Base-by-base conservation (phyloP, 64 coral and sea anemone genomes). In the Actinia tenebrosa region DNA sequence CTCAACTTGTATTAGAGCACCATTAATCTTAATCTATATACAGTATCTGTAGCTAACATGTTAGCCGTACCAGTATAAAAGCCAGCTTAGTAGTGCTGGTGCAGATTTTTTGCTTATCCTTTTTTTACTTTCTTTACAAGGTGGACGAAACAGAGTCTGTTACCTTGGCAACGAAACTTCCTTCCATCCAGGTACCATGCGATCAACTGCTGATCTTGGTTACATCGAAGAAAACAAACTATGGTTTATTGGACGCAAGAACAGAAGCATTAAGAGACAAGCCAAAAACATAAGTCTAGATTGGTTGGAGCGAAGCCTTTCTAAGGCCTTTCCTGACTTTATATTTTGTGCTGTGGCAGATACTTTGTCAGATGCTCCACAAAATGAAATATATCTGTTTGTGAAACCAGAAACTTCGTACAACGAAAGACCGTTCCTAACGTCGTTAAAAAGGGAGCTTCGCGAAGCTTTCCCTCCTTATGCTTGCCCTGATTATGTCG, bases 241-340 rank as follows among this genome's bases (percentile, higher is more conserved):
- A 37, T 89, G 96, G 90, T 98, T 86, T 80, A 60, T 87, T 54
- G 96, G 96, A n/a, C 93, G 96, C 17, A 92, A 18, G 30, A 90
- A 98, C 60, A 78, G 93, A 71, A 92, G 92, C 43, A 92, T 98
- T n/a, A 98, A 98, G 42, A 60, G 96, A 30, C 79, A 87, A n/a
- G 89, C 92, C 1, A 88, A 92, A 69, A 53, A 84, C 54, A 88
- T 94, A 64, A 98, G 94, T 47, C 64, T 98, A 43, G 83, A 86
- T 37, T 84, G 83, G 77, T 22, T 98, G 56, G 95, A 98, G 60
- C 87, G 84, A 7, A 64, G 80, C 15, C 89, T 98, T 82, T 77
- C 87, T 52, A 47, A 42, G 83, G 52, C 78, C 44, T 83, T 77
- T 44, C 78, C 54, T 23, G 30, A 43, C 46, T 30, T 10, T 50